These are phyloP conservation scores for Actinia tenebrosa DNA, from an alignment of 64 coral and sea anemone genomes.

Conservation along the genomic window DNA sequence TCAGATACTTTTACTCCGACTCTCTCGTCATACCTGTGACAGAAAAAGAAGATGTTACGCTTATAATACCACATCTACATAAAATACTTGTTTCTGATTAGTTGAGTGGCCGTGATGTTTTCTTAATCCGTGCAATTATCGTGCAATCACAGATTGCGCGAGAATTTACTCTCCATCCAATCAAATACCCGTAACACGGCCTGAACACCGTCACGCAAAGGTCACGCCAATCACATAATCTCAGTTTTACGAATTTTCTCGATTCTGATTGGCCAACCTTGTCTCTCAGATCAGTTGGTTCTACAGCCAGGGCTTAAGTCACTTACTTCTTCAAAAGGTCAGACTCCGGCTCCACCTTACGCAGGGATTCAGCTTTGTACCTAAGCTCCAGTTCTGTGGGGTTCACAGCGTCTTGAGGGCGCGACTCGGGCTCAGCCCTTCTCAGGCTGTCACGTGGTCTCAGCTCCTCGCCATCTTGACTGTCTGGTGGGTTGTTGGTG, in stretches of 20 bases:
- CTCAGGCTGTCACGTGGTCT: slow-evolving; percentile 17
- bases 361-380: slow-evolving; percentile 65
- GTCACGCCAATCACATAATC: too few relatives aligned
- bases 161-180: too few relatives aligned
- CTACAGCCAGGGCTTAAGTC: not conserved
- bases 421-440: slow-evolving; percentile 14
- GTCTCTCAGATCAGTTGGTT: too few relatives aligned
- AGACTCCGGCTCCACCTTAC: slow-evolving; percentile 68
- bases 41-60: not conserved
- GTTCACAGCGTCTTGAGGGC: slow-evolving; percentile 21
- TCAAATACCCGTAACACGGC: too few relatives aligned
- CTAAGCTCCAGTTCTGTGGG: slow-evolving; percentile 49
- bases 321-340: slow-evolving; percentile 54
- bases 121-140: too few relatives aligned
- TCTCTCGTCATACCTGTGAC: slow-evolving; percentile 45
- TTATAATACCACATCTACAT: too few relatives aligned
- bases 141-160: too few relatives aligned
- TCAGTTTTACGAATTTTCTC: too few relatives aligned
- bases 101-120: too few relatives aligned
- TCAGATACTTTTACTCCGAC: slow-evolving; percentile 84
- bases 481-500: not conserved
- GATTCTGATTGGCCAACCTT: not conserved
- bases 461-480: slow-evolving; percentile 8
- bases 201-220: too few relatives aligned
- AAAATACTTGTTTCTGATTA: too few relatives aligned